These are phyloP conservation scores for Aramus guarauna DNA, from an alignment of 2,113 vertebrate genomes.

Conservation along the genomic window DNA sequence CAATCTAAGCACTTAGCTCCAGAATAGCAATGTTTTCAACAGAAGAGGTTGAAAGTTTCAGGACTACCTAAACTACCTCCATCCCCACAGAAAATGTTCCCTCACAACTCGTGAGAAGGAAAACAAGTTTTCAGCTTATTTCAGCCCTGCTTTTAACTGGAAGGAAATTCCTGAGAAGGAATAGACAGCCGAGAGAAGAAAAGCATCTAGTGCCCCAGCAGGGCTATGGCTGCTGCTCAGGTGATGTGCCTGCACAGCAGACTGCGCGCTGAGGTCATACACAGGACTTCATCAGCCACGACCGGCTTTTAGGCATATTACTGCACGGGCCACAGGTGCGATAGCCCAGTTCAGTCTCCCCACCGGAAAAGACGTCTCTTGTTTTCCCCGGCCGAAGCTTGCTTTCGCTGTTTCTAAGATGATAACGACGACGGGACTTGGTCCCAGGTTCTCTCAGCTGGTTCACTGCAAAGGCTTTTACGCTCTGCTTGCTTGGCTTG, in stretches of 20 bases:
- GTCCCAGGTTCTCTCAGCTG: background rate
- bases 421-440: too few species aligned
- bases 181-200: conserved; percentile 55
- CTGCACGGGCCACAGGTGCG: background rate
- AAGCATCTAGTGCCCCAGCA: conserved; percentile 33
- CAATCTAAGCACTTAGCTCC: background rate
- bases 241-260: conserved; percentile 6
- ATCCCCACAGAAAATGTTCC: background rate
- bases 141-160: conserved; percentile 38
- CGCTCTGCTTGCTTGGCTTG: background rate
- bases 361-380: too few species aligned
- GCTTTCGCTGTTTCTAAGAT: background rate
- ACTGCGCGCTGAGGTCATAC: background rate
- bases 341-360: background rate
- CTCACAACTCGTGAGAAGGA: background rate
- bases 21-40: background rate
- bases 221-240: conserved; percentile 49
- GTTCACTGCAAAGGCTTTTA: background rate
- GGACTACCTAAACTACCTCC: background rate
- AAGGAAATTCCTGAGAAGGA: conserved; percentile 26
- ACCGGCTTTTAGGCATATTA: background rate
- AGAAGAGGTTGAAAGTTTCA: background rate
- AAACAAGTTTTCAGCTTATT: background rate
- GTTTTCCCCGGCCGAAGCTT: background rate
- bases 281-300: background rate